Evolutionary conservation across 2,888 invertebrate genomes (phyloP), one percentile per base, ranked within the genome.

Genomic region (Linnaemya vulpina): DNA sequence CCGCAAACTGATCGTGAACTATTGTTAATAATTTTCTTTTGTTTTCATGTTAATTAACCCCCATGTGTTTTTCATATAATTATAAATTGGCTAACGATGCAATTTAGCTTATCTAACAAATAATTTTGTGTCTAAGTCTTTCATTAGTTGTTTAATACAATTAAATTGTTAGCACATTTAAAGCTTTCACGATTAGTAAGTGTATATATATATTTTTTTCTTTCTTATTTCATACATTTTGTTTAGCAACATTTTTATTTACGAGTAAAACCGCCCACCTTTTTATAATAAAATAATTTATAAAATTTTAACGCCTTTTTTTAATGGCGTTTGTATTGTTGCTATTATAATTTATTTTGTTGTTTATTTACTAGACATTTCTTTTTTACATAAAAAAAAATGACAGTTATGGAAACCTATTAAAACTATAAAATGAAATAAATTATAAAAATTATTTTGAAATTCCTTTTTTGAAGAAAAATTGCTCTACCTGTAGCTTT

Each of bases 131-230:
- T 51, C 62, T 25, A 35, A 62, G 51, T 35, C 22, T 43, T 30
- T 58, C 55, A 76, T 46, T 55, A 43, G 53, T 53, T 46, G 30
- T 58, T 46, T 76, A 76, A 58, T 46, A 15, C n/a, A 53, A 67
- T 46, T 43, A 46, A 55, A 2, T 67, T 58, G n/a, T 76, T 53
- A 46, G 25, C 35, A 22, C 8, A 53, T 43, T 53, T 46, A 11
- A 46, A 15, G 25, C 43, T 17, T 30, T 75, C 65, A 65, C 58
- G n/a, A 67, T 13, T 49, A 9, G 35, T 30, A 22, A 38, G 35
- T 67, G 20, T 30, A n/a, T n/a, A n/a, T n/a, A n/a, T n/a, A n/a
- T n/a, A n/a, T 55, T 35, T 76, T 46, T 9, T 58, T 58, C 15
- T 15, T 35, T 30, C 20, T 43, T 20, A 46, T 58, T 67, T 46